These are phyloP conservation scores for Decapterus maruadsi DNA, from an alignment of 2,797 vertebrate species.

Conservation along the genomic window DNA sequence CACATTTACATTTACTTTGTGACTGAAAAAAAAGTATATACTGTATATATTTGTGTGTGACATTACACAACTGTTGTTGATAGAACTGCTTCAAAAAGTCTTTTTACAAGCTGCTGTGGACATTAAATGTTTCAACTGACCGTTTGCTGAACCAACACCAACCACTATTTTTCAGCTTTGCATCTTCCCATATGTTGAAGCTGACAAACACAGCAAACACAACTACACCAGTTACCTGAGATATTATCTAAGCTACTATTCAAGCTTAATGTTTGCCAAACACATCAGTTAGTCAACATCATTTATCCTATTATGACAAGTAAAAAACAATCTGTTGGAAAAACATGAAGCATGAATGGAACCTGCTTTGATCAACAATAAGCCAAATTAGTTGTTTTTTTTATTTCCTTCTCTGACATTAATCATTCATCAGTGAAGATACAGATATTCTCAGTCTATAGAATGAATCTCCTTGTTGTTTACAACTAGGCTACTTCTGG, in stretches of 20 bases:
- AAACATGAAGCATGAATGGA: no score
- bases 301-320: no score
- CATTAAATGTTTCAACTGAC: constrained; percentile 10
- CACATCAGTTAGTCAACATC: no score
- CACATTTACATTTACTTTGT: constrained; percentile 42
- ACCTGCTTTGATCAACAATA: not conserved
- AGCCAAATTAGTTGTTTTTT: not conserved
- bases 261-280: no score
- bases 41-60: not conserved
- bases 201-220: no score
- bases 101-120: constrained; percentile 27
- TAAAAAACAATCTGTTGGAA: no score
- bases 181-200: not conserved
- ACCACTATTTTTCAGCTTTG: not conserved
- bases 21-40: constrained; percentile 11
- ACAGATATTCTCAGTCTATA: no score
- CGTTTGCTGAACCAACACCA: constrained; percentile 16
- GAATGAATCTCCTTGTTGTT: no score
- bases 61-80: constrained; percentile 8
- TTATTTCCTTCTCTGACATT: not conserved
- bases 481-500: no score
- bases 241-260: no score
- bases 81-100: not conserved
- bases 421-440: not conserved
- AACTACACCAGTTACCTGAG: no score